These are phyloP conservation scores for Pelecanus crispus DNA, from an alignment of 2,113 vertebrate species.

Conservation along the genomic window DNA sequence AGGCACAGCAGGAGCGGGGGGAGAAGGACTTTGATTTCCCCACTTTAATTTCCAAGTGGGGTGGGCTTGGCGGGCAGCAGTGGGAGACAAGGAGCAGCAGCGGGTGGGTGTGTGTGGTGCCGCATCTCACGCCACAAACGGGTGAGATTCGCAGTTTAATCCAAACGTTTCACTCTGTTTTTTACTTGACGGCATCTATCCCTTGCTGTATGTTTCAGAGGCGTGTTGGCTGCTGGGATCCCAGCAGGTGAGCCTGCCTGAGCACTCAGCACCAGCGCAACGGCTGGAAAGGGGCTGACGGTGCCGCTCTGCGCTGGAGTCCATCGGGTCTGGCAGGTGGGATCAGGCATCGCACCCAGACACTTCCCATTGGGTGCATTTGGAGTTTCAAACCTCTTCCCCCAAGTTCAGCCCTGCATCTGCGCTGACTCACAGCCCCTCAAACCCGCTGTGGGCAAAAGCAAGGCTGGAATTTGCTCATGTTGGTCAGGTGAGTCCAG, in stretches of 20 bases:
- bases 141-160: not conserved
- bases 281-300: not conserved
- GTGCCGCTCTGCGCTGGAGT: not conserved
- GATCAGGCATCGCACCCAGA: not conserved
- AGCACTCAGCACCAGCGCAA: not conserved
- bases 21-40: constrained; percentile 18
- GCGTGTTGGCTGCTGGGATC: not conserved
- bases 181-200: not conserved
- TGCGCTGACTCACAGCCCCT: not conserved
- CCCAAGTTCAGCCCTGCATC: not conserved
- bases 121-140: not conserved
- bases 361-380: not conserved
- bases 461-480: not conserved
- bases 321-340: not conserved
- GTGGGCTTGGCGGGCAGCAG: not conserved
- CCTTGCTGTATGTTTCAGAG: not conserved
- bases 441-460: not conserved
- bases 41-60: not conserved
- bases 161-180: not conserved
- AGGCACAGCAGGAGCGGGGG: not conserved
- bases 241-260: not conserved
- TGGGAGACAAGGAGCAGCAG: accelerated
- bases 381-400: not conserved
- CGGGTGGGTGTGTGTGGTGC: not conserved
- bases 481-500: accelerated